These are phyloP conservation scores for Solenopsis invicta DNA, from an alignment of 1,140 invertebrate species.

Conservation along the genomic window DNA sequence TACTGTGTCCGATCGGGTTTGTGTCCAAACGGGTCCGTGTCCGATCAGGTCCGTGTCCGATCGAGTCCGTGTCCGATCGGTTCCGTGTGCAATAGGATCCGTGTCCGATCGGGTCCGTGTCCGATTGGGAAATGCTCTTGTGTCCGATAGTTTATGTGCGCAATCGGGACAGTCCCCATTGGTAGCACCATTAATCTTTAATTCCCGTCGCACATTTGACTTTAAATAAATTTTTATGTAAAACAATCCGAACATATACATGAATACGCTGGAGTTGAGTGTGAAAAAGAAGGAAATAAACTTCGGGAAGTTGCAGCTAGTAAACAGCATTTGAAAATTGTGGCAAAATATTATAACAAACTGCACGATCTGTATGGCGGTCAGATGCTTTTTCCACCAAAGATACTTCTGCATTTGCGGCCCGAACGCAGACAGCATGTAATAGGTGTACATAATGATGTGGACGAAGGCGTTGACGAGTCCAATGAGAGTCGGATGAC, in stretches of 20 bases:
- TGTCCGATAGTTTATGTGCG: no score
- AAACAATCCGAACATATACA: conserved; percentile 95
- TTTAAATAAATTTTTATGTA: conserved; percentile 91
- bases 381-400: conserved; percentile 98
- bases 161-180: no score
- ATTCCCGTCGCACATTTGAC: conserved; percentile 73
- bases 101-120: no score
- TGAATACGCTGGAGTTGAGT: conserved; percentile 92
- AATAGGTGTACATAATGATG: conserved; percentile 95
- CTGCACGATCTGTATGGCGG: conserved; percentile 94
- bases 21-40: no score
- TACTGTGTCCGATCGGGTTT: no score
- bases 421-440: conserved; percentile 93
- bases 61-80: no score
- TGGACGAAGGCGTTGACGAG: conserved; percentile 96
- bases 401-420: conserved; percentile 92
- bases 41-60: no score
- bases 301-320: conserved; percentile 90
- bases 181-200: not conserved
- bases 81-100: no score
- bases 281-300: conserved; percentile 90
- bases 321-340: conserved; percentile 89
- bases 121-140: no score
- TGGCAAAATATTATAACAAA: conserved; percentile 93
- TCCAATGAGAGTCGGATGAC: conserved; percentile 93